A percentile compares a stretch with the other conserved stretches of the same genome.
phyloP scores from a whole-genome alignment of 2,888 invertebrate genomes.

The Andrena chrysosceles region DNA sequence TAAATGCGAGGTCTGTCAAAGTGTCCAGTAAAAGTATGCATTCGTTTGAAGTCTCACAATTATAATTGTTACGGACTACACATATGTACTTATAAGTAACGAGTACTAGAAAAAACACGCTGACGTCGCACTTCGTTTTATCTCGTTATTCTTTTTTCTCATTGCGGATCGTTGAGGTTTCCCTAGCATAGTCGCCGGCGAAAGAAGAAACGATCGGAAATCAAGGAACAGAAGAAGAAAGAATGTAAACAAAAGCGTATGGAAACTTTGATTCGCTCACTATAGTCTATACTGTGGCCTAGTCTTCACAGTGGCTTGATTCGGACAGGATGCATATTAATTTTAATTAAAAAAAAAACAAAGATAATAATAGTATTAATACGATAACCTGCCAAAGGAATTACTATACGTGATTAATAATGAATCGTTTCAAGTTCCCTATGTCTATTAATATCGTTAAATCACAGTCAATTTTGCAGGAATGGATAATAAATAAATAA shows the following conservation, averaged over 20 bases:
- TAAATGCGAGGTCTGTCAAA: conserved; percentile 70
- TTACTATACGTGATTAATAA: conserved; percentile 47
- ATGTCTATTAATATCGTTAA: conserved; percentile 76
- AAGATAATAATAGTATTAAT: conserved; percentile 57
- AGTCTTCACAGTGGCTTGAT: conserved; percentile 66
- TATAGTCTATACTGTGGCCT: conserved; percentile 39
- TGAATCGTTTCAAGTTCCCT: conserved; percentile 63
- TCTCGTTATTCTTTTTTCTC: conserved; percentile 35
- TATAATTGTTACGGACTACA: conserved; percentile 61
- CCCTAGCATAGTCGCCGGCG: conserved; percentile 65
- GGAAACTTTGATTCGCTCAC: conserved; percentile 55
- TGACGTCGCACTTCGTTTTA: conserved; percentile 51
- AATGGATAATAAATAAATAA: conserved; percentile 71
- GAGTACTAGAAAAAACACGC: conserved; percentile 50
- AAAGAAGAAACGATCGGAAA: conserved; percentile 54
- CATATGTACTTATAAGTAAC: conserved; percentile 55
- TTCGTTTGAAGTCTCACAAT: conserved; percentile 45
- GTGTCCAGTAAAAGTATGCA: conserved; percentile 65
- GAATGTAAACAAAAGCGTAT: conserved; percentile 11
- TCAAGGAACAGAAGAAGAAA: conserved; percentile 9
- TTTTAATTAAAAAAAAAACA: conserved; percentile 48
- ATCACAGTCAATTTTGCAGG: conserved; percentile 82
- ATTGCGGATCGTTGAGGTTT: conserved; percentile 52
- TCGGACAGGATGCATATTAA: conserved; percentile 53
- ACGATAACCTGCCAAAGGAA: conserved; percentile 57